These are phyloP conservation scores for Bungarus multicinctus DNA, from an alignment of 2,113 vertebrate species.

Conservation along the genomic window DNA sequence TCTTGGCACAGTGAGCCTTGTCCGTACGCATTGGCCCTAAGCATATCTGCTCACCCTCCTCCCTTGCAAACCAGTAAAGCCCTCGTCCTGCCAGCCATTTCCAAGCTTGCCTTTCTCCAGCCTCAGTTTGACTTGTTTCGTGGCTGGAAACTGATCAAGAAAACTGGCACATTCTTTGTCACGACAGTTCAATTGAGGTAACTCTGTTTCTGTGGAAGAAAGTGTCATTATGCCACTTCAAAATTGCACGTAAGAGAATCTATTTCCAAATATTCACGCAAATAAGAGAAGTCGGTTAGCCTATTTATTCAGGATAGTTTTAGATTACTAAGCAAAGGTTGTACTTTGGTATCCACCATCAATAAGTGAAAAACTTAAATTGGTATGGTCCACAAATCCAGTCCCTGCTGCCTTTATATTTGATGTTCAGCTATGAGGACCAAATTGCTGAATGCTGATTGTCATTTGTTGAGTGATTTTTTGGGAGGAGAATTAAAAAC, in stretches of 20 bases:
- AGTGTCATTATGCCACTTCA: background rate
- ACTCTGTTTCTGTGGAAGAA: background rate
- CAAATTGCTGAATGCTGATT: background rate
- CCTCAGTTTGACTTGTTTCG: background rate
- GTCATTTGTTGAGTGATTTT: background rate
- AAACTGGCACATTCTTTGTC: background rate
- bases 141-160: background rate
- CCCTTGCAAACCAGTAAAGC: background rate
- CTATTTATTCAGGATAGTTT: background rate
- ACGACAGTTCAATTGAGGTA: background rate
- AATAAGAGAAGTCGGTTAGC: background rate
- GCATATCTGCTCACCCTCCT: background rate
- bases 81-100: background rate
- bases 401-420: background rate
- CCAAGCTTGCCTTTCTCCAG: background rate
- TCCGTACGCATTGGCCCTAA: background rate
- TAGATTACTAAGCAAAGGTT: background rate
- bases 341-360: background rate
- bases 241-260: background rate
- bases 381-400: background rate
- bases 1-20: background rate
- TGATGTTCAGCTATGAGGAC: background rate
- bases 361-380: too few species aligned
- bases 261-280: background rate
- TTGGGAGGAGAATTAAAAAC: background rate